phyloP scores from a whole-genome alignment of 1,140 invertebrate genomes.

The Nasonia giraulti region DNA sequence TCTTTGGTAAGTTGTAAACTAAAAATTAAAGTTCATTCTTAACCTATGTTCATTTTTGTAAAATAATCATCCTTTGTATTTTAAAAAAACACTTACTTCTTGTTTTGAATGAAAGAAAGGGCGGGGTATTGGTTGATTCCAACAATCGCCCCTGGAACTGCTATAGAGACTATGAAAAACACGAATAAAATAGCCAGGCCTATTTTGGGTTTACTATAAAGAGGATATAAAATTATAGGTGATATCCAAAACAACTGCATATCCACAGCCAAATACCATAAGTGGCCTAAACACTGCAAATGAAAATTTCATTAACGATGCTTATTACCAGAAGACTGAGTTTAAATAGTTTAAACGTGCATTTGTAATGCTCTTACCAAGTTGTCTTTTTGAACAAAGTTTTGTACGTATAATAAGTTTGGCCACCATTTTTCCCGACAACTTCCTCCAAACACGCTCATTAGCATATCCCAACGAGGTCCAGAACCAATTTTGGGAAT shows the following conservation, averaged over 20 bases:
- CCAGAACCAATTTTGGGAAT: conserved; percentile 67
- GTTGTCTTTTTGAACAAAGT: conserved; percentile 71
- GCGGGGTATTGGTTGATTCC: conserved; percentile 11
- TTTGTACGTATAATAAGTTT: conserved; percentile 78
- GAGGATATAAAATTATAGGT: conserved; percentile 64
- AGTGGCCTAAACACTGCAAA: conserved; percentile 65
- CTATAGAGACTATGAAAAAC: conserved; percentile 47
- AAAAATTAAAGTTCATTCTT: background rate
- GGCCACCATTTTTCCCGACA: conserved; percentile 77
- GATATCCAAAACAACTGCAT: conserved; percentile 68
- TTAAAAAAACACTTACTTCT: background rate
- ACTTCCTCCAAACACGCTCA: conserved; percentile 50
- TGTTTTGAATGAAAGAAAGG: background rate
- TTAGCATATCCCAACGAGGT: conserved; percentile 66
- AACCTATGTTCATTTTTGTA: background rate
- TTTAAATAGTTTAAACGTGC: too few species aligned
- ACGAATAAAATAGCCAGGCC: conserved; percentile 49
- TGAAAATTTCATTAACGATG: background rate
- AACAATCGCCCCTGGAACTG: background rate
- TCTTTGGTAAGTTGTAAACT: background rate
- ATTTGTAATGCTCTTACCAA: conserved; percentile 52
- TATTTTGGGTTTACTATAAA: conserved; percentile 55
- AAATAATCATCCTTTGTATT: background rate
- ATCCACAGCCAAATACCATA: conserved; percentile 70
- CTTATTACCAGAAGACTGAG: too few species aligned